Evolutionary conservation across 2,888 invertebrate genomes (phyloP).

Genomic region (Drosophila austrosaltans): DNA sequence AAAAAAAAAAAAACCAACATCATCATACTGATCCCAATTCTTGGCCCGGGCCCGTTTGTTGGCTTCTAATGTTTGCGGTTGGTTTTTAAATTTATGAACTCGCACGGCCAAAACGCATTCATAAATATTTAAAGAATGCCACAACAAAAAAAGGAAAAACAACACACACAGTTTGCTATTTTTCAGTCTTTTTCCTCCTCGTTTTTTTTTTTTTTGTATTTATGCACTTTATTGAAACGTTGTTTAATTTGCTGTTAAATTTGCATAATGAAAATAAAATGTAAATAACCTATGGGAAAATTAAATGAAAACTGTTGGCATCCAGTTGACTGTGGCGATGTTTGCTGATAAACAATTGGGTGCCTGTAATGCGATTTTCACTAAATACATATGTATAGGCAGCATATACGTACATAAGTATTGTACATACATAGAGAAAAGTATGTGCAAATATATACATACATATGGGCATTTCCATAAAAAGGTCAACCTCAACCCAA

Average conservation of each 20-base stretch:
- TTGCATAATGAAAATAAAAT: constrained; percentile 24
- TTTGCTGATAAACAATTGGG: constrained; percentile 7
- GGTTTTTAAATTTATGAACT: constrained; percentile 13
- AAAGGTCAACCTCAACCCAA: no score
- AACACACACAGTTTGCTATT: background rate
- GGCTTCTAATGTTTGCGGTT: constrained; percentile 8
- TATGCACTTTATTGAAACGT: constrained; percentile 21
- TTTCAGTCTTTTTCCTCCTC: no score
- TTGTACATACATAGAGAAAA: background rate
- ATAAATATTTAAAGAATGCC: constrained; percentile 34
- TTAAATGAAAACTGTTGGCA: constrained; percentile 10
- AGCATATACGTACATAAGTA: constrained; percentile 13
- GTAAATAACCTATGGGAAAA: constrained; percentile 19
- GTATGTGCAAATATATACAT: constrained; percentile 27
- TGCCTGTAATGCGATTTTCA: constrained; percentile 7
- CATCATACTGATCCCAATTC: background rate
- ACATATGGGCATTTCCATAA: no score
- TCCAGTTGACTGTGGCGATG: background rate
- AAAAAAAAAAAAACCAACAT: background rate
- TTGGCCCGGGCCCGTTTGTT: background rate
- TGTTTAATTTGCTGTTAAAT: constrained; percentile 23
- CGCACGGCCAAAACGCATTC: background rate
- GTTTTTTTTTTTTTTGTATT: background rate
- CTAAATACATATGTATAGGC: background rate
- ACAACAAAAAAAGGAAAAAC: constrained; percentile 10